These are phyloP conservation scores for Nemopilema nomurai DNA, from an alignment of 30 jellyfish, hydroid and myxozoan species.

Conservation along the genomic window DNA sequence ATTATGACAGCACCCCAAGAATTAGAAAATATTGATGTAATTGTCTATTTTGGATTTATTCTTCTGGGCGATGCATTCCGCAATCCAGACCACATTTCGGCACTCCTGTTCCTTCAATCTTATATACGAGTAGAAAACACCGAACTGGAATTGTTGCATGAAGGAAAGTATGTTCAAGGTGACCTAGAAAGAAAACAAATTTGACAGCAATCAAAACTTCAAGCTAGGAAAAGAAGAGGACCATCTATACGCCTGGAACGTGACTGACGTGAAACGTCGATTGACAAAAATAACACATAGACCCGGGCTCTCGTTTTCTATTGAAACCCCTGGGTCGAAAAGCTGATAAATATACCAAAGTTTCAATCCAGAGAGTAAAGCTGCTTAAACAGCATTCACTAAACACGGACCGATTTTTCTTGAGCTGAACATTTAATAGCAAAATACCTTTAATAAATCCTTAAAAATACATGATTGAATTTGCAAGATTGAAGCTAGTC, in stretches of 20 bases:
- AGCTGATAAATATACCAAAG: too few species aligned
- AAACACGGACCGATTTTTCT: too few species aligned
- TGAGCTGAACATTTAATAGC: too few species aligned
- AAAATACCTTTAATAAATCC: too few species aligned
- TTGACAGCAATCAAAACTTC: too few species aligned
- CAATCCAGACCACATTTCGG: conserved; percentile 98
- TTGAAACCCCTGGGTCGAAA: too few species aligned
- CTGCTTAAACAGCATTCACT: too few species aligned
- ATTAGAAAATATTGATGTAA: conserved; percentile 81
- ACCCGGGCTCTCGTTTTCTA: too few species aligned
- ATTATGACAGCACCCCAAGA: not conserved
- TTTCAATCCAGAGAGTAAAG: too few species aligned
- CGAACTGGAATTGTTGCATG: conserved; percentile 98
- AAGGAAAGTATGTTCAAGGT: conserved; percentile 78
- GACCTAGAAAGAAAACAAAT: conserved; percentile 68
- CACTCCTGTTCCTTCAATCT: conserved; percentile 93
- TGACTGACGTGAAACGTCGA: not conserved
- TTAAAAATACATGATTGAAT: too few species aligned
- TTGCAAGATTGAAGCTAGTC: too few species aligned
- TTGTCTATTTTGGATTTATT: conserved; percentile 90
- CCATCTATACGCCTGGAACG: not conserved
- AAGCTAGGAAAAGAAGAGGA: not conserved
- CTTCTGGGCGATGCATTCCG: conserved; percentile 99
- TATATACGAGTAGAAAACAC: conserved; percentile 94
- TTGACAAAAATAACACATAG: too few species aligned